phyloP scores from a whole-genome alignment of 2,888 invertebrate species.

The Tenthredo distinguenda region DNA sequence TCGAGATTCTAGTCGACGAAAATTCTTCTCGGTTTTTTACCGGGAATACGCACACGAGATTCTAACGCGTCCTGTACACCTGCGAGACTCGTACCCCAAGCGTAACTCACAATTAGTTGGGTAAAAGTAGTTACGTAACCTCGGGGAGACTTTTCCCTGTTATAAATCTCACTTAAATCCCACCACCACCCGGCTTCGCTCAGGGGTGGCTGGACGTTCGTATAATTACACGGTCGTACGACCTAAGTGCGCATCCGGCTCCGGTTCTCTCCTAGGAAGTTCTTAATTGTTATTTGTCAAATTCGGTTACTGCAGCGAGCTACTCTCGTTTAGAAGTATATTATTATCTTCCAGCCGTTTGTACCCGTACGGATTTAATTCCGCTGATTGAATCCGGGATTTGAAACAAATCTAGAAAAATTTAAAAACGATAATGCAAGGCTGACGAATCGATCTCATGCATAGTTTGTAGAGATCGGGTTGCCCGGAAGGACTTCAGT shows the following conservation, averaged over 20 bases:
- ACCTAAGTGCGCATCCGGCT: conserved; percentile 5
- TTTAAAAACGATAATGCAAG: background rate
- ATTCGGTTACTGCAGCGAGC: background rate
- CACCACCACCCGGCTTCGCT: background rate
- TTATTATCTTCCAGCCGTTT: background rate
- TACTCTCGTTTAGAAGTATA: background rate
- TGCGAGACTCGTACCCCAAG: background rate
- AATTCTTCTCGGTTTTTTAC: background rate
- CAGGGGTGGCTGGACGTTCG: background rate
- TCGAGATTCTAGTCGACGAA: background rate
- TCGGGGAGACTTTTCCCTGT: conserved; percentile 22
- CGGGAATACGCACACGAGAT: background rate
- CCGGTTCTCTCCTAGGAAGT: background rate
- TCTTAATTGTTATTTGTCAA: conserved; percentile 7
- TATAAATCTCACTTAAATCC: conserved; percentile 22
- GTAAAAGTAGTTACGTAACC: conserved; percentile 24
- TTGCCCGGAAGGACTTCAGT: background rate
- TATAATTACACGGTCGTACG: conserved; percentile 1
- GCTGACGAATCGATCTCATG: background rate
- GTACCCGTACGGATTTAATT: background rate
- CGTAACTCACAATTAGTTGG: conserved; percentile 32
- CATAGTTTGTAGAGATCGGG: background rate
- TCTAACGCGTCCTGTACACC: background rate
- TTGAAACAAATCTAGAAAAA: background rate
- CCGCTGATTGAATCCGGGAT: background rate